These are phyloP conservation scores for Hypanus sabinus DNA, from an alignment of 2,113 vertebrate genomes.

Conservation along the genomic window DNA sequence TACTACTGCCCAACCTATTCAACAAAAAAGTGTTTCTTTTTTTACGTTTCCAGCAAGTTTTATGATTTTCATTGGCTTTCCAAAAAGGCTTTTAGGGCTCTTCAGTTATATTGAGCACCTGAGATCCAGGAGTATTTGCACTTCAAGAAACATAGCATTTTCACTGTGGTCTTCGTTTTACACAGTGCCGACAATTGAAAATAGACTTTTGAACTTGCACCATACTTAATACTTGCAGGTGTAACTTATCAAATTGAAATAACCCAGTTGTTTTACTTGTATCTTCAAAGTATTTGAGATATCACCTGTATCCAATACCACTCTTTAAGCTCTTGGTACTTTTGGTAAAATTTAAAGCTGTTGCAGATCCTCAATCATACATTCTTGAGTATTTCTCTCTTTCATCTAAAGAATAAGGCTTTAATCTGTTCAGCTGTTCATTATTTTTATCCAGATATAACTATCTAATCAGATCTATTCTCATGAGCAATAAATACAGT, in stretches of 20 bases:
- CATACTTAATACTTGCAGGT: background rate
- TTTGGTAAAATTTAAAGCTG: background rate
- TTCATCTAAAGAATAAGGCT: background rate
- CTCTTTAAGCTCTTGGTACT: background rate
- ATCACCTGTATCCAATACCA: background rate
- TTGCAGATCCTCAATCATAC: background rate
- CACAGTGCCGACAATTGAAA: background rate
- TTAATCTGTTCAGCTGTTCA: background rate
- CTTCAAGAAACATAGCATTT: background rate
- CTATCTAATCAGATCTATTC: background rate
- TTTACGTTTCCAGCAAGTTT: no score
- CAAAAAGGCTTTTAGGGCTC: no score
- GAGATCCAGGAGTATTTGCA: no score
- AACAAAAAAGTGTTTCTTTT: no score
- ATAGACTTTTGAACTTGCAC: background rate
- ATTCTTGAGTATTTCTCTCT: background rate
- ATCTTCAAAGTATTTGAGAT: background rate
- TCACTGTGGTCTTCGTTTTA: background rate
- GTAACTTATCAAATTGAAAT: background rate
- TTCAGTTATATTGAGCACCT: no score
- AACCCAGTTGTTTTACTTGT: conserved; percentile 1
- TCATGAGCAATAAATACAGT: background rate
- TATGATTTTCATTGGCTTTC: no score
- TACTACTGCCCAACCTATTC: no score
- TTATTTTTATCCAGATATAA: background rate